A percentile compares a stretch with the other conserved stretches of the same genome.
phyloP scores from a whole-genome alignment of 2,113 vertebrate genomes.

The Agelaius phoeniceus region DNA sequence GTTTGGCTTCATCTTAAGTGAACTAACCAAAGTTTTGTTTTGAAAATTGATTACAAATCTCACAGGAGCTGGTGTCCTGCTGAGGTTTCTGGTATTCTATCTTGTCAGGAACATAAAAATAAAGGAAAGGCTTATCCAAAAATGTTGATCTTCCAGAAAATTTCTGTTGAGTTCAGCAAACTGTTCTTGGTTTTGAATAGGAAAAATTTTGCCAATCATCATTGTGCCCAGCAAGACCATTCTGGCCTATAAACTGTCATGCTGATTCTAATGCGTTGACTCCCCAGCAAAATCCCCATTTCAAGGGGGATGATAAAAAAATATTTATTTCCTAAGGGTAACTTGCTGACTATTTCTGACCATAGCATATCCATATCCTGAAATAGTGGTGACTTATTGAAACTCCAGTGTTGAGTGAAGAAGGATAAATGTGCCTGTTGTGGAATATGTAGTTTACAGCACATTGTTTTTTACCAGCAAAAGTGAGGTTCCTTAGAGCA shows the following conservation, averaged over 20 bases:
- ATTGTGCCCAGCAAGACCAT: not conserved
- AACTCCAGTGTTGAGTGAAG: not conserved
- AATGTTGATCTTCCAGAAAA: not conserved
- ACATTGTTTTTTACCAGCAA: not conserved
- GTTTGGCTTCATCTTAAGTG: not conserved
- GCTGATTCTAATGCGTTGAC: not conserved
- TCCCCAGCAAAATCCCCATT: rapidly evolving
- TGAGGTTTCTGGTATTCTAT: not conserved
- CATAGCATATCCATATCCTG: not conserved
- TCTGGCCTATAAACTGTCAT: not conserved
- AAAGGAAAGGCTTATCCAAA: not conserved
- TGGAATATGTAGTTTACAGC: not conserved
- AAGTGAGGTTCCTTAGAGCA: not conserved
- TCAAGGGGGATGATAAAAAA: not conserved
- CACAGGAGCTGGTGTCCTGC: not conserved
- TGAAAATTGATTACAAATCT: not conserved
- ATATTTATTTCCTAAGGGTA: not conserved
- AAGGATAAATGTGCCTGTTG: not conserved
- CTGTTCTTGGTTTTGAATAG: not conserved
- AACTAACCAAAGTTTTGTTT: not conserved
- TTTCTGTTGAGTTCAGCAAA: not conserved
- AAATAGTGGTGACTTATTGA: not conserved
- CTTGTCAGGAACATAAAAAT: not conserved
- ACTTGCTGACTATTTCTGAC: not conserved
- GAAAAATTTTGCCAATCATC: not conserved